Conservation (phyloP, 2,888 invertebrate species). For the Xanthorhoe designata region DNA sequence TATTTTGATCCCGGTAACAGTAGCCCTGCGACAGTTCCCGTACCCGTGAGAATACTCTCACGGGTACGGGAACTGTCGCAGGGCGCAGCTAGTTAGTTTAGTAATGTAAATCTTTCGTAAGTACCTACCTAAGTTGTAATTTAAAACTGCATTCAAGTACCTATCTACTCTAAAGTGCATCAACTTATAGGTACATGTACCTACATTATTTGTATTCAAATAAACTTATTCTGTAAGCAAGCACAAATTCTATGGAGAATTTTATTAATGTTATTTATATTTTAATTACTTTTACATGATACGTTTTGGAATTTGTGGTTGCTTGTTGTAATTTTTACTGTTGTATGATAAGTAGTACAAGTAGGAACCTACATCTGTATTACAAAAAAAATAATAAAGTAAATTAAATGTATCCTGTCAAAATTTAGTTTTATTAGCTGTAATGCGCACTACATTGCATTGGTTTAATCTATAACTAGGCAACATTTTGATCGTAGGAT, state of each 20-base stretch:
- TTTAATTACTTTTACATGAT: not conserved
- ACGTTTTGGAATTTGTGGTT: not conserved
- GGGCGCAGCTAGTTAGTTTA: no score
- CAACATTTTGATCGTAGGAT: no score
- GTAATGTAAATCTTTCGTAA: no score
- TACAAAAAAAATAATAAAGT: not conserved
- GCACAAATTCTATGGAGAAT: slow-evolving; percentile 1
- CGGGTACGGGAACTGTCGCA: no score
- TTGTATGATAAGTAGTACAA: not conserved
- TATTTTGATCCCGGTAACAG: no score
- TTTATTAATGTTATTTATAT: not conserved
- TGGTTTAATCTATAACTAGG: no score
- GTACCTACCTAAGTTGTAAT: no score
- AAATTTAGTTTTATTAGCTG: not conserved
- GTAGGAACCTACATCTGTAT: not conserved
- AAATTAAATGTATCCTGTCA: not conserved
- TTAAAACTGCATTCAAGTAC: no score
- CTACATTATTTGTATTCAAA: slow-evolving; percentile 1
- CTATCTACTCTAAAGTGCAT: not conserved
- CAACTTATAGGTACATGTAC: not conserved
- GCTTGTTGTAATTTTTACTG: not conserved
- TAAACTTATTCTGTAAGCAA: not conserved
- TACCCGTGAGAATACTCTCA: no score
- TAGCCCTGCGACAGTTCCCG: no score
- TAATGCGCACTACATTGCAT: no score